Base-by-base conservation (phyloP, 2,888 invertebrate genomes). In the Hirtodrosophila trivittata region DNA sequence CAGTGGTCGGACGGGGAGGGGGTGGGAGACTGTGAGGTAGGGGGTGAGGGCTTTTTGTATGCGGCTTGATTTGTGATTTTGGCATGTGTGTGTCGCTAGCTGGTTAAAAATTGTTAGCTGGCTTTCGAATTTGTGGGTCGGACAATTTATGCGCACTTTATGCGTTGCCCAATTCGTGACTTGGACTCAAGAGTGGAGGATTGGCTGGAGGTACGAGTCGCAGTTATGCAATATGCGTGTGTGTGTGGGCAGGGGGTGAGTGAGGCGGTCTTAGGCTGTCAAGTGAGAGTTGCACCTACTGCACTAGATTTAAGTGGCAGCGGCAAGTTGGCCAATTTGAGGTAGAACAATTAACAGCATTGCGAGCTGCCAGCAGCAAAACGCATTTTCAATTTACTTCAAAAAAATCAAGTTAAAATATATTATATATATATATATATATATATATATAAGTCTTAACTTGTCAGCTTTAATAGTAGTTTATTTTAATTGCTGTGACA, bases 111-210 rank as follows among this genome's bases (percentile, higher is more conserved):
- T 59, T 77, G 47, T 45, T 62, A 47, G 73, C 58, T 71, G 55
- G 76, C 55, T 65, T 75, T 75, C 75, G 55, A 63, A 71, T 82
- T 77, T 78, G 78, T 82, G 67, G 82, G 85, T 85, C 78, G 85
- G 55, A 59, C 86, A 85, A 78, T 78, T 78, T 78, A 85, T 77
- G 77, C 77, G 84, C 77, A 81, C 81, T 77, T 69, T 72, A 62
- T 68, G 75, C 78, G 75, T 82, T 60, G 55, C 63, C 52, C 75
- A 72, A 75, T 76, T 85, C 86, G 78, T 78, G 78, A 66, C 78
- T 75, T 63, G 63, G 74, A 66, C 67, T 35, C 47, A 18, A 57
- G 39, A 60, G 42, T 59, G 51, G 8, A 26, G 49, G 56, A 47
- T 45, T 51, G 37, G 30, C 30, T 33, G 41, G 7, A 10, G 47